phyloP scores from a whole-genome alignment of 2,113 vertebrate species.

The Oplegnathus fasciatus region DNA sequence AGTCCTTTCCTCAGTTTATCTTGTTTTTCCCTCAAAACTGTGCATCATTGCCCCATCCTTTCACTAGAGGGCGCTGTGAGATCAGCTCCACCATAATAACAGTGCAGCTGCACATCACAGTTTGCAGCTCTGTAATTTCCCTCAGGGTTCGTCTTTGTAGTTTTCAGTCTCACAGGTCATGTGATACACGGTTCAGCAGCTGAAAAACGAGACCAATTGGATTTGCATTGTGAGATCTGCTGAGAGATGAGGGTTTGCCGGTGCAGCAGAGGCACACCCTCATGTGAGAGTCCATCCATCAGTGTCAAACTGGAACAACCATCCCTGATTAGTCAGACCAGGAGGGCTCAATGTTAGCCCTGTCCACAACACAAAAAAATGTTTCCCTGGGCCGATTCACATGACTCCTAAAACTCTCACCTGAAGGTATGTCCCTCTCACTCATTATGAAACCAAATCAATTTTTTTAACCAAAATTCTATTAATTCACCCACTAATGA shows the following conservation, averaged over 20 bases:
- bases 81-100: background rate
- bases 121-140: slow-evolving; percentile 10
- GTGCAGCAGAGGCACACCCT: background rate
- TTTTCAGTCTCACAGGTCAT: slow-evolving; percentile 6
- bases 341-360: background rate
- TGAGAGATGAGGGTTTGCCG: background rate
- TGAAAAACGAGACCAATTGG: slow-evolving; percentile 11
- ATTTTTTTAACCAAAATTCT: no score
- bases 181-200: background rate
- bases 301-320: slow-evolving; percentile 12
- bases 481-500: background rate
- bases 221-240: background rate
- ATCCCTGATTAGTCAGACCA: background rate
- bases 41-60: background rate
- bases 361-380: background rate
- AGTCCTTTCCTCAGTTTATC: background rate
- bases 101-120: background rate
- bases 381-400: background rate
- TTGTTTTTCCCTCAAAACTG: background rate
- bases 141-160: slow-evolving; percentile 1
- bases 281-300: slow-evolving; percentile 23
- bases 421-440: background rate
- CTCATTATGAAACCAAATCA: background rate
- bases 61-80: slow-evolving; percentile 54
- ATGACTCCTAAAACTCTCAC: background rate